phyloP scores from a whole-genome alignment of 2,113 vertebrate species.

The Otocyon megalotis region DNA sequence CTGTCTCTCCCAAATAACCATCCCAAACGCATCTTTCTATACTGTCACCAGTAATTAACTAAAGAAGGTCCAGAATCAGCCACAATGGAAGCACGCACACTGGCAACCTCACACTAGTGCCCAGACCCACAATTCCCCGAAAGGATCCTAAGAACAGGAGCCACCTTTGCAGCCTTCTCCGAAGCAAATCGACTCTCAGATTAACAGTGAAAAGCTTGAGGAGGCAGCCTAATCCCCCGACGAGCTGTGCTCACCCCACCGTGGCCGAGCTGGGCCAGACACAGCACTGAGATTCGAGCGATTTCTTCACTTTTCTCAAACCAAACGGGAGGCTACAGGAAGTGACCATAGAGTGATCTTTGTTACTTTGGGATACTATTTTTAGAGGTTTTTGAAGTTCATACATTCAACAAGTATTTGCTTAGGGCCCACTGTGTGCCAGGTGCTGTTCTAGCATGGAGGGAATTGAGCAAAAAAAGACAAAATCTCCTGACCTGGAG shows the following conservation, averaged over 20 bases:
- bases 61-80: background rate
- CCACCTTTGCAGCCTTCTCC: background rate
- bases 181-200: background rate
- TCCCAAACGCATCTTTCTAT: background rate
- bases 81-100: background rate
- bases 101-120: background rate
- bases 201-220: background rate
- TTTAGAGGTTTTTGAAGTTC: background rate
- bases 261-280: background rate
- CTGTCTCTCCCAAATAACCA: background rate
- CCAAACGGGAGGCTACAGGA: background rate
- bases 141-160: background rate
- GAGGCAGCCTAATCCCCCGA: background rate
- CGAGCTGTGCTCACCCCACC: fast-evolving
- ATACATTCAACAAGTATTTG: background rate
- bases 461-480: background rate
- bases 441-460: no score
- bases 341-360: no score
- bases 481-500: background rate
- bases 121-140: background rate
- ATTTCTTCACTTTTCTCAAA: background rate
- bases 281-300: no score
- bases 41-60: background rate
- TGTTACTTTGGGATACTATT: background rate
- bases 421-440: background rate